These are phyloP conservation scores for Neodiprion fabricii DNA, from an alignment of 1,140 invertebrate species.

Conservation along the genomic window DNA sequence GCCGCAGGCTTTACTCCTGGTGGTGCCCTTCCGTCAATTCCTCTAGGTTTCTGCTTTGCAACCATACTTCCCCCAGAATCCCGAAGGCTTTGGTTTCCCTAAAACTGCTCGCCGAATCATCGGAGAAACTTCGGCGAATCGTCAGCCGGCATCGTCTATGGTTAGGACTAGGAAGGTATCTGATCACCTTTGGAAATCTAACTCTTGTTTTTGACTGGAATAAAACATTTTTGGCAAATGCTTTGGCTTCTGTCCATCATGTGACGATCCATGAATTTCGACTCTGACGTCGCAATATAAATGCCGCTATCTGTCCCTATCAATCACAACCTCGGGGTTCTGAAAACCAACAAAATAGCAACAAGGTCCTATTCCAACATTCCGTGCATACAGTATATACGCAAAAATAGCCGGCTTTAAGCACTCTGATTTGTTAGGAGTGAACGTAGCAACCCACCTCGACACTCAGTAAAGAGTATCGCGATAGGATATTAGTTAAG, in stretches of 20 bases:
- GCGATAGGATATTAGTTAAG: constrained; percentile 55
- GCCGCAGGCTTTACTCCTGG: constrained; percentile 90
- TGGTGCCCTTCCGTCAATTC: constrained; percentile 88
- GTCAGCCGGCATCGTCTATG: constrained; percentile 83
- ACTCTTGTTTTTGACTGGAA: constrained; percentile 85
- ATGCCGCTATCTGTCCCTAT: constrained; percentile 69
- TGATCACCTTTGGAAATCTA: constrained; percentile 80
- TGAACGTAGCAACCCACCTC: constrained; percentile 64
- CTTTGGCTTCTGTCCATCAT: constrained; percentile 74
- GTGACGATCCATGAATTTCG: constrained; percentile 79
- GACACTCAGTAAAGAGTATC: constrained; percentile 62
- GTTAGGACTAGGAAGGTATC: constrained; percentile 85
- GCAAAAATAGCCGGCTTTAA: too few species aligned
- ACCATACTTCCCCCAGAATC: constrained; percentile 53
- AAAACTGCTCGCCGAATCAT: constrained; percentile 68
- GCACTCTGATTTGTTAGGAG: constrained; percentile 76
- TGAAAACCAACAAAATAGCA: too few species aligned
- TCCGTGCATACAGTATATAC: too few species aligned
- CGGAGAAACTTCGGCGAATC: constrained; percentile 66
- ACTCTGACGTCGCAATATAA: constrained; percentile 76
- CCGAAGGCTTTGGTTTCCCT: constrained; percentile 82
- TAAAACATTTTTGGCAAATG: constrained; percentile 84
- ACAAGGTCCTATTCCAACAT: too few species aligned
- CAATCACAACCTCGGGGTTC: too few species aligned
- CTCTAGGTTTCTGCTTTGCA: constrained; percentile 57